Evolutionary conservation across 2,797 vertebrate species (phyloP), one percentile per base, ranked within the genome.

Genomic region (Thalassophryne amazonica): DNA sequence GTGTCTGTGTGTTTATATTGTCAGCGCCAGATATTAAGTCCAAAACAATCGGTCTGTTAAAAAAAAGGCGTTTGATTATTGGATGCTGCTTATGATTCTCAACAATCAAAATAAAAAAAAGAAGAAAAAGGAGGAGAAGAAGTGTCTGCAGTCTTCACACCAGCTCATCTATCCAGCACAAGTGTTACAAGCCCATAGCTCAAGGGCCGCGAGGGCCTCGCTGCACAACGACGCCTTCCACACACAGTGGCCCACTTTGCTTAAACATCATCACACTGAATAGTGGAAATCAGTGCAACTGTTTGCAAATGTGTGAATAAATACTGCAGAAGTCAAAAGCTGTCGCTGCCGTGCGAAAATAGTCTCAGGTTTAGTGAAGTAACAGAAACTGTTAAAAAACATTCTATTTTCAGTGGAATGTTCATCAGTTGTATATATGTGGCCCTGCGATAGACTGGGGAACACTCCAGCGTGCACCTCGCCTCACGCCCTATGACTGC

Each of bases 231-330:
- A 56, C 74, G 64, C 82, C 76, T 82, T 85, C 75, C 67, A 85
- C 73, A 80, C 77, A 76, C 73, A 65, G 81, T 43, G 49, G 85
- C 64, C 48, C 60, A 46, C 45, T 76, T 83, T 81, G 69, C 61
- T 83, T 80, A 75, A 86, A 81, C 83, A 85, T 85, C 76, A 52
- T 83, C 84, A 78, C 64, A 30, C 65, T 39, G 76, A 81, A 84
- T 39, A 70, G 51, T 73, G 76, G 83, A 83, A 85, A 81, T 83
- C 73, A 76, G 71, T 68, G 75, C 80, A 73, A 86, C 77, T 86
- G 76, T 88, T 83, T 77, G 62, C 65, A 62, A 88, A 84, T 74
- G 83, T 89, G 84, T 84, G 85, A 91, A 89, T 81, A 87, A 88
- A 83, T 71, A 80, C 73, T 68, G 61, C 55, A 43, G 34, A 71